These are phyloP conservation scores for Ichneumoninae sp. DNA, from an alignment of 2,888 invertebrate genomes.

Conservation along the genomic window DNA sequence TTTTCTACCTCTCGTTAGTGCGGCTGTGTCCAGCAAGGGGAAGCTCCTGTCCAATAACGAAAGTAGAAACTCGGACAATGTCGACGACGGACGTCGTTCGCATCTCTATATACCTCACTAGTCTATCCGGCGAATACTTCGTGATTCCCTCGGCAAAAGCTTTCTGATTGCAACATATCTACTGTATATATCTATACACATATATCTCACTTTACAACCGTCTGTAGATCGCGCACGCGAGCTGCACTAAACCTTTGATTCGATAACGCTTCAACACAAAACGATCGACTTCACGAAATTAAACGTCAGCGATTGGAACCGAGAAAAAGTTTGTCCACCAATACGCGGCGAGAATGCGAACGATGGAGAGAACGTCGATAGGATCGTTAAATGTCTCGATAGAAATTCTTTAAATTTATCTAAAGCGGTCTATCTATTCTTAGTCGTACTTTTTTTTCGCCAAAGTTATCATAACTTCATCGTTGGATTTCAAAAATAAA, in stretches of 20 bases:
- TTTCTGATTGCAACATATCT: constrained; percentile 11
- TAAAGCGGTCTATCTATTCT: background rate
- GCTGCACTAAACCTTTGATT: constrained; percentile 53
- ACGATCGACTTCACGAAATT: constrained; percentile 51
- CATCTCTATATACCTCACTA: constrained; percentile 8
- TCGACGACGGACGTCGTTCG: constrained; percentile 39
- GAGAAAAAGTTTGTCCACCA: constrained; percentile 33
- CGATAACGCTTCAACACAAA: constrained; percentile 61
- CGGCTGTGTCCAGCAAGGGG: constrained; percentile 27
- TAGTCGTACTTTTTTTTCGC: background rate
- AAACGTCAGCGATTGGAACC: constrained; percentile 35
- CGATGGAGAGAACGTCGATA: constrained; percentile 16
- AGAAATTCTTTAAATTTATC: constrained; percentile 11
- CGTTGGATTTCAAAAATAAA: background rate
- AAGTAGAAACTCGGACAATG: constrained; percentile 52
- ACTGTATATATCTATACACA: constrained; percentile 14
- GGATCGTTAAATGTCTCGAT: constrained; percentile 27
- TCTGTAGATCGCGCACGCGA: constrained; percentile 28
- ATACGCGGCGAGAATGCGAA: constrained; percentile 45
- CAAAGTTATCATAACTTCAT: too few species aligned
- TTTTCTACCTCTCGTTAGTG: constrained; percentile 64
- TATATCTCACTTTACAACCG: constrained; percentile 2
- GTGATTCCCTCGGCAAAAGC: constrained; percentile 43
- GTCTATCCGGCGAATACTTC: constrained; percentile 56
- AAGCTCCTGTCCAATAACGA: constrained; percentile 50